Evolutionary conservation across 2,797 vertebrate genomes (phyloP).

Genomic region (Xenops minutus): DNA sequence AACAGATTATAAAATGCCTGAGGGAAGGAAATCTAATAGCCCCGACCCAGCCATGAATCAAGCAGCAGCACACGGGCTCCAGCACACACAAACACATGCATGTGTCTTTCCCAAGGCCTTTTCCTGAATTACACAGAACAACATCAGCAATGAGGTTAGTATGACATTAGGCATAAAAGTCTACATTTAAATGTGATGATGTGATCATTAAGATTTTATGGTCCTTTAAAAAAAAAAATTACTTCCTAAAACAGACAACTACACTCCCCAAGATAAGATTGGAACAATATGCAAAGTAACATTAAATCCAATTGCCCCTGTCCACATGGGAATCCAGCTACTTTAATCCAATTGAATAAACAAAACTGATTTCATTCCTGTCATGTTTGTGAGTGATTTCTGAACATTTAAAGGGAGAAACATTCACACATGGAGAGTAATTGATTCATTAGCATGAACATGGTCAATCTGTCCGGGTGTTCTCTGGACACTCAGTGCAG

Average conservation of each 20-base stretch:
- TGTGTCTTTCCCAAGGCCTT: background rate
- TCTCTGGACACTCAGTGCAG: fast-evolving
- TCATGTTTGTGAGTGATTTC: background rate
- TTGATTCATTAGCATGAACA: background rate
- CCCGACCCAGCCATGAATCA: background rate
- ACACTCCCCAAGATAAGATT: background rate
- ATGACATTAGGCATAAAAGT: background rate
- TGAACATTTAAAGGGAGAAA: slow-evolving; percentile 1
- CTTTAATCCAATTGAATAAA: slow-evolving; percentile 40
- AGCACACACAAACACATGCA: background rate
- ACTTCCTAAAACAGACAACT: background rate
- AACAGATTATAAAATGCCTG: slow-evolving; percentile 76
- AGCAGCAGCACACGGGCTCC: background rate
- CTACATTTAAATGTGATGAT: background rate
- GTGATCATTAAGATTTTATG: background rate
- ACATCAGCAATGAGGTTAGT: background rate
- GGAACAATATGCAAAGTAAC: background rate
- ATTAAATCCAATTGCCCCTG: background rate
- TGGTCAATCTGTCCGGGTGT: background rate
- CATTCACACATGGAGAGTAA: background rate
- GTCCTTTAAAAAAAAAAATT: background rate
- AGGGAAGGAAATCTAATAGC: slow-evolving; percentile 67
- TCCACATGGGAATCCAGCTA: slow-evolving; percentile 1
- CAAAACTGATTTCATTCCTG: slow-evolving; percentile 26
- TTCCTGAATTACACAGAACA: background rate